Evolutionary conservation across 2,797 vertebrate genomes (phyloP), one percentile per base, ranked within the genome.

Genomic region (Acipenser ruthenus): DNA sequence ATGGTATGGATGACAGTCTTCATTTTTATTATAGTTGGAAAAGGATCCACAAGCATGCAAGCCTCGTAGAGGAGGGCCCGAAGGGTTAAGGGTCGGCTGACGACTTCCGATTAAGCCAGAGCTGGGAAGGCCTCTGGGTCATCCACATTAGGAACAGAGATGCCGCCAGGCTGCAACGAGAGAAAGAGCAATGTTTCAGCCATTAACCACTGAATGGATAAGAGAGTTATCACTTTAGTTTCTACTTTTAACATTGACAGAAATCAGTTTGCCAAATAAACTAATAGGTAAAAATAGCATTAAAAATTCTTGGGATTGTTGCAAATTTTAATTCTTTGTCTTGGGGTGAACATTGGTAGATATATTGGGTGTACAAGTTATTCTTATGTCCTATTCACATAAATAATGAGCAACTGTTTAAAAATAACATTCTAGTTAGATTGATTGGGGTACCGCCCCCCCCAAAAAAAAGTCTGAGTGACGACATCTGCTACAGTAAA

Each of bases 41-140:
- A 93, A 93, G 92, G 90, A 93, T 95, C 94, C 92, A 90, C 94
- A 94, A 95, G 94, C 96, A 98, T 98, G 96, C 95, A 96, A 95
- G 94, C 94, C 93, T 96, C 90, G 89, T 89, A 93, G 92, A 94
- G 88, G 91, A 93, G 87, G 91, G 85, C 87, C 89, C 88, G 67
- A 84, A 80, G 73, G 89, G 88, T 86, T 89, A 91, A 74, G 87
- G 88, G 85, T 81, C 88, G 85, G 90, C 86, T 84, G 88, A 83
- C 85, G 88, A 87, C 86, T 89, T 70, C 85, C 85, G 78, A 89
- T 91, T 87, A 99, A 83, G 93, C 93, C 84, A 98, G 87, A 78
- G 97, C 97, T 77, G 96, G 95, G 87, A 99, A 99, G 81, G 97
- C 95, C 88, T 99, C 95, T 67, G 97, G 97, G 83, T 99, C 95